Conservation (phyloP, 2,113 vertebrate genomes). For the Boleophthalmus pectinirostris region DNA sequence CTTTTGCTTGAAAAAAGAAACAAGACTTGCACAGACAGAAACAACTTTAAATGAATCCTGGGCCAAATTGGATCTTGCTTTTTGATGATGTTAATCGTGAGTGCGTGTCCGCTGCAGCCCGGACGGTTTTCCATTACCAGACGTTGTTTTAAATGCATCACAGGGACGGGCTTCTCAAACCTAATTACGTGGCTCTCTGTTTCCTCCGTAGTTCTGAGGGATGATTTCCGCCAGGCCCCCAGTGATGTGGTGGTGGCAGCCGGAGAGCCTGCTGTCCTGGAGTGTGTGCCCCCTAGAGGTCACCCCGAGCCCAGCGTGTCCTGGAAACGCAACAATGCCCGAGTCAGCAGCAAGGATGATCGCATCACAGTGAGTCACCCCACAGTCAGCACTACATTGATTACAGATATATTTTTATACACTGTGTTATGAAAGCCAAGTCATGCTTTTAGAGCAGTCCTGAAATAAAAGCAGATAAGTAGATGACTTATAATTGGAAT, state of each 20-base stretch:
- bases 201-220: conserved; percentile 83
- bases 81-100: conserved; percentile 22
- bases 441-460: background rate
- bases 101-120: conserved; percentile 16
- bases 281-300: conserved; percentile 93
- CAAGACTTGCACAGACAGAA: conserved; percentile 12
- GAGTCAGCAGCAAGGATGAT: conserved; percentile 88
- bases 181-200: conserved; percentile 56
- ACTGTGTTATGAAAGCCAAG: background rate
- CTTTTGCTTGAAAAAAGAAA: conserved; percentile 3
- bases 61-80: conserved; percentile 27
- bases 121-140: conserved; percentile 37
- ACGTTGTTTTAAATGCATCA: conserved; percentile 41
- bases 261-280: conserved; percentile 91
- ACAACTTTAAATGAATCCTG: conserved; percentile 25
- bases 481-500: background rate
- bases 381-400: background rate
- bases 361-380: conserved; percentile 87
- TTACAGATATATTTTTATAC: background rate
- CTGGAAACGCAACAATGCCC: conserved; percentile 95
- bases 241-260: conserved; percentile 95
- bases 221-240: conserved; percentile 97
- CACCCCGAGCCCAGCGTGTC: conserved; percentile 95
- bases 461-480: background rate
- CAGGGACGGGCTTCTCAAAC: conserved; percentile 18